These are phyloP conservation scores for Parasteatoda tepidariorum DNA, from an alignment of 1,140 invertebrate species.

Conservation along the genomic window DNA sequence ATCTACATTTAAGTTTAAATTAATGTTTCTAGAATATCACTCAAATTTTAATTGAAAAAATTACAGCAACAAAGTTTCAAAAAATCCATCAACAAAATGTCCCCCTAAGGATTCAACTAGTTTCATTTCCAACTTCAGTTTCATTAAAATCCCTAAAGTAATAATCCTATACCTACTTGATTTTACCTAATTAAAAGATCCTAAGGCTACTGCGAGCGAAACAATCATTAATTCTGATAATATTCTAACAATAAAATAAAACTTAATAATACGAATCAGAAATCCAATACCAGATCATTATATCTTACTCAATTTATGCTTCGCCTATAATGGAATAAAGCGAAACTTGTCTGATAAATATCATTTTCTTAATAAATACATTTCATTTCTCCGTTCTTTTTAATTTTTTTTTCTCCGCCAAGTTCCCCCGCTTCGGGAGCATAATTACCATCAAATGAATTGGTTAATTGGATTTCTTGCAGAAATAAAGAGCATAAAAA, in stretches of 20 bases:
- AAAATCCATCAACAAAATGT: too few species aligned
- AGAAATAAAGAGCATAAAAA: constrained; percentile 1
- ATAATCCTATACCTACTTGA: too few species aligned
- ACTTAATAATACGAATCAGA: background rate
- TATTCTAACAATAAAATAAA: background rate
- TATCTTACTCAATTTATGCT: constrained; percentile 15
- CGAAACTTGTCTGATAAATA: constrained; percentile 40
- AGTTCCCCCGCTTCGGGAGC: background rate
- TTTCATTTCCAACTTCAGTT: too few species aligned
- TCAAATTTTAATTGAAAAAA: too few species aligned
- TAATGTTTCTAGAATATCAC: too few species aligned
- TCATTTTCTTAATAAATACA: constrained; percentile 51
- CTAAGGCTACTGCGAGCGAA: background rate
- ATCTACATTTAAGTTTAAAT: too few species aligned
- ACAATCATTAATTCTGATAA: background rate
- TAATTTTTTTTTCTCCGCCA: background rate
- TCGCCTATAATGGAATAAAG: constrained; percentile 19
- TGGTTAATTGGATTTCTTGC: constrained; percentile 45
- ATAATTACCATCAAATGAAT: constrained; percentile 57
- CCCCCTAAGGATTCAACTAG: too few species aligned
- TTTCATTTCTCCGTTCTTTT: background rate
- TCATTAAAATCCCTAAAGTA: too few species aligned
- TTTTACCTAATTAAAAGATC: too few species aligned
- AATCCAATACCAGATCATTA: background rate
- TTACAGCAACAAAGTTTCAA: too few species aligned